Evolutionary conservation across 1,140 invertebrate genomes (phyloP), one percentile per base, ranked within the genome.

Genomic region (Hylaeus volcanicus): DNA sequence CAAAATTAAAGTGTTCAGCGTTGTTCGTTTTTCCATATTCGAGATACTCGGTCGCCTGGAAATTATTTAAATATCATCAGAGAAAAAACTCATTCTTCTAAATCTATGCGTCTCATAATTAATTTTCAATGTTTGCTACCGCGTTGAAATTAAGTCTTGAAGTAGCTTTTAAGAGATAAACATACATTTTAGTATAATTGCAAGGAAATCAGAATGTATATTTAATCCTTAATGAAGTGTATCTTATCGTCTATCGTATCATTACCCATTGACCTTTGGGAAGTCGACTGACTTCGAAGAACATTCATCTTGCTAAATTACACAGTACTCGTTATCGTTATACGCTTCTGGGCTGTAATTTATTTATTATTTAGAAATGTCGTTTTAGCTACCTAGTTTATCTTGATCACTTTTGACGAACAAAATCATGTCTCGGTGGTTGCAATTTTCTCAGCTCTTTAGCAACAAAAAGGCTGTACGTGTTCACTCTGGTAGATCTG

Each of bases 261-360:
- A 74, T 79, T 79, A 65, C 8, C 77, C 45, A 56, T 65, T 79
- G 77, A 79, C 70, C 60, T 74, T 64, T 55, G 71, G 37, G 26
- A 78, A 72, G 41, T 1, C 2, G 5, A 15, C 14, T 12, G 45
- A 79, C 72, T 63, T 39, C 5, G 8, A 56, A 4, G 45, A 12
- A 37, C 70, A 45, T 73, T 26, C 11, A 48, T 64, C 15, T 53
- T 9, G 60, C n/a, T 56, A 73, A 79, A 79, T 79, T 79, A 79
- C 8, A 79, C 45, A 74, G 43, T 39, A 14, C 45, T 43, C 45
- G 60, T 37, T 64, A 53, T 73, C 69, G 48, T 37, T 66, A 26
- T 12, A 43, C 45, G 70, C 14, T 51, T 9, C 55, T 60, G 45
- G 6, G 5, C 66, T 48, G 41, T 39, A 74, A 79, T 48, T 79